A percentile compares a stretch with the other conserved stretches of the same genome.
Evolutionary conservation across 2,113 vertebrate species (phyloP).

Genomic region (Mugil cephalus): DNA sequence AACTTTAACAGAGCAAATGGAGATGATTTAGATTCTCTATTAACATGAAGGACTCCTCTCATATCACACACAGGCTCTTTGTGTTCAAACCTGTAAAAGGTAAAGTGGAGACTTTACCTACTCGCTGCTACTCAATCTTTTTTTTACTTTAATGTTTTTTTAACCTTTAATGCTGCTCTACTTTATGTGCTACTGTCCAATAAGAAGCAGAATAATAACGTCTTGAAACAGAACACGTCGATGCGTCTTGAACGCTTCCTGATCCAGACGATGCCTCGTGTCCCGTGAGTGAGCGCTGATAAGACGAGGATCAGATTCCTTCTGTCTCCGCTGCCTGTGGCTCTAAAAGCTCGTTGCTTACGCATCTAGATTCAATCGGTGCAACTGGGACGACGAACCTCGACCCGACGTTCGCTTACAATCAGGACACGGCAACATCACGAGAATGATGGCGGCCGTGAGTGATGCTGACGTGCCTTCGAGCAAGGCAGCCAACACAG

Average conservation of each 20-base stretch:
- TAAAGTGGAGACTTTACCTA: no score
- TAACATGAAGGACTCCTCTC: no score
- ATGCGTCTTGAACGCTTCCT: not conserved
- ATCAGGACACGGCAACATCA: not conserved
- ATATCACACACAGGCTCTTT: no score
- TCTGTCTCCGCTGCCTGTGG: not conserved
- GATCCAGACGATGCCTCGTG: conserved; percentile 7
- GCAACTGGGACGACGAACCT: not conserved
- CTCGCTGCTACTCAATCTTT: no score
- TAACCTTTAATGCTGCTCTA: no score
- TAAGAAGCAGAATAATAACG: no score
- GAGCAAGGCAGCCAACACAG: conserved; percentile 7
- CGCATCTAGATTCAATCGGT: conserved; percentile 17
- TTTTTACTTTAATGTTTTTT: no score
- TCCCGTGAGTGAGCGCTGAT: not conserved
- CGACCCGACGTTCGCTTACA: conserved; percentile 14
- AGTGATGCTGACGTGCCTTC: conserved; percentile 35
- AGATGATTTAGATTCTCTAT: no score
- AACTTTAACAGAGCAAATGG: no score
- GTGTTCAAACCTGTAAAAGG: no score
- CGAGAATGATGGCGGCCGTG: not conserved
- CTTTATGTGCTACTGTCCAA: no score
- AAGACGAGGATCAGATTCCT: conserved; percentile 30
- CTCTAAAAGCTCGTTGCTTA: conserved; percentile 13
- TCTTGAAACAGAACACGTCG: not conserved